Percentiles rank a stretch among this genome's conserved stretches.
Evolutionary conservation across 2,888 invertebrate genomes (phyloP).

Genomic region (Drosophila fulvimacula): DNA sequence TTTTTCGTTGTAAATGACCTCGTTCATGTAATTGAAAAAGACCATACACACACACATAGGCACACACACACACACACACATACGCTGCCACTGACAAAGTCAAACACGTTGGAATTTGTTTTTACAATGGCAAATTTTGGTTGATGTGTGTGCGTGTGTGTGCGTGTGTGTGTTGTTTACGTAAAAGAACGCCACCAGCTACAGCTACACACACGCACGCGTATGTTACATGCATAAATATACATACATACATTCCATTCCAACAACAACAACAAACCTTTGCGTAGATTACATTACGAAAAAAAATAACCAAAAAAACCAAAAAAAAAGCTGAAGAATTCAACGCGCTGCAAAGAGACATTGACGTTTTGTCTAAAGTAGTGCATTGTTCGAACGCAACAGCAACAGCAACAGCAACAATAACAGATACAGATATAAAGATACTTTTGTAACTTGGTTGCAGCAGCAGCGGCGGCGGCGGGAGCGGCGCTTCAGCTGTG

Average conservation of each 20-base stretch:
- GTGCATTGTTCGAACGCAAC: conserved; percentile 51
- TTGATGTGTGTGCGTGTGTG: conserved; percentile 14
- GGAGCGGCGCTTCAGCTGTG: conserved; percentile 59
- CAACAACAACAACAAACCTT: conserved; percentile 38
- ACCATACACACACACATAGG: conserved; percentile 51
- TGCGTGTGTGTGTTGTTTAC: conserved; percentile 55
- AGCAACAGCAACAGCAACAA: conserved; percentile 35
- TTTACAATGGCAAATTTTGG: conserved; percentile 76
- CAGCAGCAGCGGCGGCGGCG: neutral
- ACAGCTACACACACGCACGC: conserved; percentile 34
- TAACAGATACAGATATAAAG: conserved; percentile 55
- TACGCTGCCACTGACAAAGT: conserved; percentile 51
- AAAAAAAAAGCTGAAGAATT: conserved; percentile 43
- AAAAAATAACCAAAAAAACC: conserved; percentile 40
- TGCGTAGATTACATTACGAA: conserved; percentile 70
- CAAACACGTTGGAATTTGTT: conserved; percentile 71
- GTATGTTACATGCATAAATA: conserved; percentile 22
- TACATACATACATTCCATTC: conserved; percentile 44
- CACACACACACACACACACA: conserved; percentile 31
- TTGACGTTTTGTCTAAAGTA: conserved; percentile 63
- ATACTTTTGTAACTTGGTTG: conserved; percentile 54
- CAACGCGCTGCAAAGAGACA: conserved; percentile 38
- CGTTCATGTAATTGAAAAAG: conserved; percentile 78
- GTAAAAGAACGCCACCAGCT: conserved; percentile 66
- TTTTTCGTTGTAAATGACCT: conserved; percentile 76